A percentile compares a stretch with the other conserved stretches of the same genome.
phyloP scores from a whole-genome alignment of 2,113 vertebrate species.

The Vanacampus margaritifer region DNA sequence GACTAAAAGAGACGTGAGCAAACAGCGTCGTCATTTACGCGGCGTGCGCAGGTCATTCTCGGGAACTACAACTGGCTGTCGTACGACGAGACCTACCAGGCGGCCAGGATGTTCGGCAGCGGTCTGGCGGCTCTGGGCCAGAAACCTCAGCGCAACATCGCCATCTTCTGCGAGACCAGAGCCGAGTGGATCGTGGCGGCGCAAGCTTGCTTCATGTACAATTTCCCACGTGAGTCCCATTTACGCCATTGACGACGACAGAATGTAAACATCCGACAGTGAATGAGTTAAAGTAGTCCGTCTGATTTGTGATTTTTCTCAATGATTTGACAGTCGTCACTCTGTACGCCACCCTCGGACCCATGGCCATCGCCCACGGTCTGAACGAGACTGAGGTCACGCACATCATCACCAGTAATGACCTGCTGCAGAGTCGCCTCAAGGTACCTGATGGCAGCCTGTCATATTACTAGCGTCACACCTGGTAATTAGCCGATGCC shows the following conservation, averaged over 20 bases:
- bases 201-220: slow-evolving; percentile 96
- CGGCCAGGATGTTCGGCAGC: slow-evolving; percentile 84
- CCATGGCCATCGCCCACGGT: slow-evolving; percentile 88
- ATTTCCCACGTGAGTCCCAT: slow-evolving; percentile 86
- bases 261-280: too few species aligned
- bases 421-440: slow-evolving; percentile 87
- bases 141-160: slow-evolving; percentile 87
- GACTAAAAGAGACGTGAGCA: neutral
- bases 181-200: slow-evolving; percentile 93
- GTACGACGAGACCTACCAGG: slow-evolving; percentile 82
- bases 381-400: slow-evolving; percentile 93
- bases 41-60: slow-evolving; percentile 83
- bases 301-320: neutral
- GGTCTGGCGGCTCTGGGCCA: slow-evolving; percentile 88
- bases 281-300: neutral
- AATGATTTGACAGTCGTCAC: slow-evolving; percentile 82
- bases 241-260: neutral
- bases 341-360: slow-evolving; percentile 89
- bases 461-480: neutral
- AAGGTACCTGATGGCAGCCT: slow-evolving; percentile 74
- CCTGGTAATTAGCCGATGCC: too few species aligned
- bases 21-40: neutral
- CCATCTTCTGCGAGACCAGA: slow-evolving; percentile 95
- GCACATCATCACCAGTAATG: slow-evolving; percentile 96
- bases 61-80: slow-evolving; percentile 92